Conservation (phyloP, 1,140 invertebrate genomes). For the Lysiphlebus fabarum region DNA sequence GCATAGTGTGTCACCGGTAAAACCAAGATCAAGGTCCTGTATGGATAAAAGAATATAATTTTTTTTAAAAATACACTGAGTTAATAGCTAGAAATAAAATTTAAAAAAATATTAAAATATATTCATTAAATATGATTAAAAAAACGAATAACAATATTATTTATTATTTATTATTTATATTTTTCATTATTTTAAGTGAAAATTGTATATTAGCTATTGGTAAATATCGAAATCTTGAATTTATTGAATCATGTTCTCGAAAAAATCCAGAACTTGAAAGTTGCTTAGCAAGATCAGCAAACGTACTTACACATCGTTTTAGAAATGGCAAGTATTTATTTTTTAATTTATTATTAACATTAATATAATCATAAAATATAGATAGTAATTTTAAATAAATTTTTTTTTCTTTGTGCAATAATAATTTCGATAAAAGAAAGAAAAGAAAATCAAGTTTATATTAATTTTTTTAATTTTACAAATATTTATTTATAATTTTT, state of each 20-base stretch:
- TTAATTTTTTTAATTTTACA: not conserved
- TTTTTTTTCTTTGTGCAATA: not conserved
- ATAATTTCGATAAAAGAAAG: not conserved
- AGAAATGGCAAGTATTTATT: conserved; percentile 51
- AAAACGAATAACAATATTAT: too few relatives aligned
- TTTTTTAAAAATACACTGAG: too few relatives aligned
- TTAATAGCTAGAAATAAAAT: too few relatives aligned
- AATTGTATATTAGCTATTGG: conserved; percentile 34
- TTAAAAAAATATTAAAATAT: too few relatives aligned
- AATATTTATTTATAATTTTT: not conserved
- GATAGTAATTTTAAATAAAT: not conserved
- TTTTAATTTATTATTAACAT: too few relatives aligned
- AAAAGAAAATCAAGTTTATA: too few relatives aligned
- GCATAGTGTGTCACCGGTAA: too few relatives aligned
- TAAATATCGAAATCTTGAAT: conserved; percentile 51
- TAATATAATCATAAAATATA: too few relatives aligned
- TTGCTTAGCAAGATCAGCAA: conserved; percentile 69
- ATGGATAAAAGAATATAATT: too few relatives aligned
- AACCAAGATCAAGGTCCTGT: too few relatives aligned
- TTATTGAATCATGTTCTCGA: conserved; percentile 66
- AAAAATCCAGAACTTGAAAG: conserved; percentile 67
- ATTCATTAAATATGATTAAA: too few relatives aligned
- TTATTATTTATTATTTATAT: not conserved
- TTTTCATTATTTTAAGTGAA: conserved; percentile 6
- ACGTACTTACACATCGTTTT: conserved; percentile 66